A percentile compares a stretch with the other conserved stretches of the same genome.
Evolutionary conservation across 1,140 invertebrate species (phyloP).

Genomic region (Limonius californicus): DNA sequence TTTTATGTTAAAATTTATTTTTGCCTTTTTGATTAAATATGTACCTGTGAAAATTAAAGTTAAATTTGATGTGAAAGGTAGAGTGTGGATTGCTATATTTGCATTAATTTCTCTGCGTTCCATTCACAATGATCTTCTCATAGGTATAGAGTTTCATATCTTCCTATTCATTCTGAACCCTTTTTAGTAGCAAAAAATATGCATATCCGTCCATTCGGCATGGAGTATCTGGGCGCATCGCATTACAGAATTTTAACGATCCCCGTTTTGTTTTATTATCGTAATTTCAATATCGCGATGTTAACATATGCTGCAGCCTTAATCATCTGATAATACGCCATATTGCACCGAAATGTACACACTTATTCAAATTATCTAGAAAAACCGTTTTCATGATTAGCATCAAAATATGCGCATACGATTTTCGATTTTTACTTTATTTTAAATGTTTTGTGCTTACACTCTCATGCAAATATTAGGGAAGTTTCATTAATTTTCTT

Average conservation of each 20-base stretch:
- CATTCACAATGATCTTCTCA: neutral
- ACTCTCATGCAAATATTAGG: too few relatives aligned
- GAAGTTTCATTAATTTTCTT: too few relatives aligned
- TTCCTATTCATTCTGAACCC: neutral
- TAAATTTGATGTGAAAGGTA: too few relatives aligned
- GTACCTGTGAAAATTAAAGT: too few relatives aligned
- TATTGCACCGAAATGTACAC: neutral
- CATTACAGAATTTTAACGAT: neutral
- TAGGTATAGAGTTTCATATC: neutral
- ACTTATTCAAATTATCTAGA: neutral
- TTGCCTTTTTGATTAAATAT: too few relatives aligned
- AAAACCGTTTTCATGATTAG: neutral
- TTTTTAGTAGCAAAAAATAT: neutral
- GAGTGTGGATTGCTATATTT: too few relatives aligned
- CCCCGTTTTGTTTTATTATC: neutral
- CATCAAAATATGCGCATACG: neutral
- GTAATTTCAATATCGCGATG: neutral
- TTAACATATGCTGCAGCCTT: neutral
- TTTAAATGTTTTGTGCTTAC: too few relatives aligned
- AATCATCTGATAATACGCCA: neutral
- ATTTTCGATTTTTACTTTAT: too few relatives aligned
- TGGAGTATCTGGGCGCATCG: neutral
- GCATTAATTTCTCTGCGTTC: too few relatives aligned
- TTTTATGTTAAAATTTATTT: too few relatives aligned
- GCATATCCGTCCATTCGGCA: neutral